Evolutionary conservation across 92 coral and sea anemone genomes (phyloP), one percentile per base, ranked within the genome.

Genomic region (Zoanthus sansibaricus): DNA sequence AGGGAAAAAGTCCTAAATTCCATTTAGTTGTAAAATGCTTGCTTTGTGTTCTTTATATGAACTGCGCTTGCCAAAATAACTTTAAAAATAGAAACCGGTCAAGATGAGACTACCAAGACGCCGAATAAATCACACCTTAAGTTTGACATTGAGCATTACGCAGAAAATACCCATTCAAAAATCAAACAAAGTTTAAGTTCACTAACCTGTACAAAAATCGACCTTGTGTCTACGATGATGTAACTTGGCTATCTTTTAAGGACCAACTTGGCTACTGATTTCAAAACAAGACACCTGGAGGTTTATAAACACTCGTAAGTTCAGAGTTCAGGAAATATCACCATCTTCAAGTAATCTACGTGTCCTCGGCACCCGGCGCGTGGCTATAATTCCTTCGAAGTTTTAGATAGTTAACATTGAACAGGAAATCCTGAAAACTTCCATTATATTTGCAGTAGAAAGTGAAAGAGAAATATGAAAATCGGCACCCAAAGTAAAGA

Each of bases 401-500:
- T 69, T 69, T 69, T 7, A 67, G 9, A 30, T 67, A 1, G 37
- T 20, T 20, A 8, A 4, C 46, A 9, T 69, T 12, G 15, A 69
- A 69, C 74, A 69, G 74, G 74, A 69, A 69, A 69, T 69, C 74
- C 74, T 69, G 74, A 69, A 69, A 11, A 14, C 74, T 44, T 69
- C 9, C 74, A 69, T 15, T 25, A 4, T 69, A 25, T 25, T 69
- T 69, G 45, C 45, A 44, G 5, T 30, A 33, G 16, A 69, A 69
- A 67, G 25, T 25, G 13, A 10, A 62, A 69, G 74, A 69, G 45
- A 69, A 69, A 69, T 31, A 44, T 7, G 74, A 15, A 16, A 14
- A 4, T 69, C 5, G 16, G 74, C 74, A 31, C 74, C 7, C 46
- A 69, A 2, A 12, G 17, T 30, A 9, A 30, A 67, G 2, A 69